Conservation (phyloP, 2,113 vertebrate genomes). For the Aix galericulata region DNA sequence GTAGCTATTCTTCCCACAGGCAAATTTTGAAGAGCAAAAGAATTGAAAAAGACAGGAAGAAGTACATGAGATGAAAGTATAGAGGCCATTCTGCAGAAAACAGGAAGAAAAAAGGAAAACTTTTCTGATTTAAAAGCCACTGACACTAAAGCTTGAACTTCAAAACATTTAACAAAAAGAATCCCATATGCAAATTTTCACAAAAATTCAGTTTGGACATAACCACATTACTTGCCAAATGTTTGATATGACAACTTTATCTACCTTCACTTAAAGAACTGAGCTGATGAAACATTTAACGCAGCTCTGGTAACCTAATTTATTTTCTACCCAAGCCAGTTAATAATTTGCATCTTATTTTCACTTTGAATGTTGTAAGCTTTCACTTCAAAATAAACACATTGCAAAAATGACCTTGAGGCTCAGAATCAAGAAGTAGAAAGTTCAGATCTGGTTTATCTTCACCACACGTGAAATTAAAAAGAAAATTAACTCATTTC, state of each 20-base stretch:
- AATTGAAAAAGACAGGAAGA: background rate
- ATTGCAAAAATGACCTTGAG: background rate
- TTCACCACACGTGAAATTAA: background rate
- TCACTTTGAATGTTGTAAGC: background rate
- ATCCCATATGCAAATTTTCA: background rate
- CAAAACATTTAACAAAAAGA: background rate
- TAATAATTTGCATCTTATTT: background rate
- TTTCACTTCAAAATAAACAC: background rate
- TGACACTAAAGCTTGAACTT: background rate
- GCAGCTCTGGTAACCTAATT: background rate
- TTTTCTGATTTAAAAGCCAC: background rate
- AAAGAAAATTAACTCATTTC: background rate
- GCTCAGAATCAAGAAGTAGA: background rate
- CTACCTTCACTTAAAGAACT: background rate
- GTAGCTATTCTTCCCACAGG: background rate
- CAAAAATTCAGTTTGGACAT: rapidly evolving
- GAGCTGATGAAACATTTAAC: background rate
- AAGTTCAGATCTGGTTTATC: constrained; percentile 15
- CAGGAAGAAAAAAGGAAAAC: background rate
- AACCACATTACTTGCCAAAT: background rate
- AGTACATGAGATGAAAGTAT: background rate
- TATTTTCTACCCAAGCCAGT: background rate
- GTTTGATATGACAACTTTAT: background rate
- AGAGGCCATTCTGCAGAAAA: background rate
- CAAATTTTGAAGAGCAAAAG: background rate